phyloP scores from a whole-genome alignment of 2,888 invertebrate genomes.

The Corbicula japonica region DNA sequence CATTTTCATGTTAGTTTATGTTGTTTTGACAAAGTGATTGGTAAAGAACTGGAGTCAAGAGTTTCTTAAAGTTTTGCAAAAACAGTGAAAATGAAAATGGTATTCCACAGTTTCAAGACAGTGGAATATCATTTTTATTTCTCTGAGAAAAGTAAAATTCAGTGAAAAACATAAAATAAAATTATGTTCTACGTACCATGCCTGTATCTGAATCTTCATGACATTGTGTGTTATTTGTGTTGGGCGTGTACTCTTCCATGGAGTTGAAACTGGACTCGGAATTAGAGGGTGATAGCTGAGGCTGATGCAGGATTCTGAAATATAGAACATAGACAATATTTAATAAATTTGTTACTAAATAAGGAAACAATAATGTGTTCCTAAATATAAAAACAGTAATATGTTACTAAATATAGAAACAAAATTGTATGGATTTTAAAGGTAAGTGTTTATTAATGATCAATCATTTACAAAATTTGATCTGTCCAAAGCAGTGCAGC shows the following conservation, averaged over 20 bases:
- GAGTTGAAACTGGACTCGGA: slow-evolving; percentile 91
- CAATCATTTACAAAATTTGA: no score
- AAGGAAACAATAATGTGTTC: neutral
- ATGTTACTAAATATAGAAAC: neutral
- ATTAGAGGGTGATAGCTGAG: slow-evolving; percentile 80
- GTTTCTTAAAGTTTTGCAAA: no score
- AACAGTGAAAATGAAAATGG: no score
- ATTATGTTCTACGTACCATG: slow-evolving; percentile 91
- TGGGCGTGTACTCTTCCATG: slow-evolving; percentile 89
- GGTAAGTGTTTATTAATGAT: neutral
- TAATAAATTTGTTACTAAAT: neutral
- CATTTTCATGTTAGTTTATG: no score
- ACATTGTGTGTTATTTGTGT: slow-evolving; percentile 72
- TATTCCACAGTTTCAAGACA: no score
- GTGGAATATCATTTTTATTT: no score
- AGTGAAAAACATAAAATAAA: neutral
- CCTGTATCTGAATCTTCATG: slow-evolving; percentile 98
- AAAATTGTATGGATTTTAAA: neutral
- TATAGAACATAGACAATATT: neutral
- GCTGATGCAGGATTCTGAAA: slow-evolving; percentile 66
- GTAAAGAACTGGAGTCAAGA: no score
- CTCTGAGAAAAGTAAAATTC: neutral
- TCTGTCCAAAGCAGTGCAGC: no score
- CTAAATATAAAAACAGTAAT: neutral
- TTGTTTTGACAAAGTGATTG: no score